Base-by-base conservation (phyloP, 2,797 vertebrate genomes). In the Pseudomugil gertrudae region DNA sequence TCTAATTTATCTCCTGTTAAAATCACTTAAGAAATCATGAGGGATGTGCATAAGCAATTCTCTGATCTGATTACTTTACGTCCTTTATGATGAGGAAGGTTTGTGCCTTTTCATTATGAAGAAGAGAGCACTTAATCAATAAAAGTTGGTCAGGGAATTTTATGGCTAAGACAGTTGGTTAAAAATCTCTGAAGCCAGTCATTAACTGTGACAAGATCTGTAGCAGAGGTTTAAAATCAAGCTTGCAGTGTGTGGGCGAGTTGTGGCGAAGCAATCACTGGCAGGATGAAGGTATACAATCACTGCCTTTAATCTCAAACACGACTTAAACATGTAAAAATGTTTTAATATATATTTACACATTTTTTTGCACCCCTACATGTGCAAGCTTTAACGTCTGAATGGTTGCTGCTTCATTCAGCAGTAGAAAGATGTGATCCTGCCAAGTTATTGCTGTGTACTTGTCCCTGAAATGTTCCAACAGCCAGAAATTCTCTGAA, bases 111-210 rank as follows among this genome's bases (percentile, higher is more conserved):
- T 82, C 81, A 83, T 92, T 91, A 92, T 93, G 87, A 85, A 75
- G 68, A 74, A 92, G 85, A 87, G 90, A 90, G 89, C 84, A 69
- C 88, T 90, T 86, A 90, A 92, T 94, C 92, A 89, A 93, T 94
- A 94, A 88, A 79, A 85, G 79, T 76, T 69, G 32, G 76, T 64
- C 35, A 53, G 69, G 64, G 79, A 76, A 40, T 89, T 90, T 89
- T 92, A 93, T 83, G 68, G 84, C 90, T 63, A 15, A 64, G 26
- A 43, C 70, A 69, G 19, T 66, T 36, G 19, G 80, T 85, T 86
- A 84, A 79, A 88, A 90, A 87, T 78, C 85, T 89, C 86, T 71
- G 57, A 72, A 76, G 71, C 68, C 57, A 68, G 45, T 11, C 69
- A 87, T 89, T 92, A 86, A 78, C 78, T 81, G 83, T 38, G 75